Evolutionary conservation across 2,797 vertebrate species (phyloP).

Genomic region (Pristis pectinata): DNA sequence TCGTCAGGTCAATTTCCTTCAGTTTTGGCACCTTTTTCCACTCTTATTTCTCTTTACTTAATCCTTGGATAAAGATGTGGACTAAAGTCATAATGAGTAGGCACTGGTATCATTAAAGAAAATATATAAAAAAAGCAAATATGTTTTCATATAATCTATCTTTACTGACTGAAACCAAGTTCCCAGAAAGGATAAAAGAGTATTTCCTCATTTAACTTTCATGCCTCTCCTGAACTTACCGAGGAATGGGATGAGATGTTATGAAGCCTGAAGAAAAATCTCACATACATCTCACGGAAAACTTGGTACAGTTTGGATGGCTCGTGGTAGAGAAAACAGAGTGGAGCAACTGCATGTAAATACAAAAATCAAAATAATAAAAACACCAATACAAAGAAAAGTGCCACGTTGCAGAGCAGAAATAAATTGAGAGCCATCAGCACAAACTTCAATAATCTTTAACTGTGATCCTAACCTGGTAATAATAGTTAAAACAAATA

Average conservation of each 20-base stretch:
- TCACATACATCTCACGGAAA: conserved; percentile 94
- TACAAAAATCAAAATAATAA: conserved; percentile 41
- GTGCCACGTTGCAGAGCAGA: conserved; percentile 29
- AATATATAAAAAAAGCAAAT: not conserved
- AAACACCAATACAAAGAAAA: conserved; percentile 25
- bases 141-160: not conserved
- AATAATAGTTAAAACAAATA: too few species aligned
- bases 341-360: conserved; percentile 78
- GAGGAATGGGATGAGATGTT: conserved; percentile 92
- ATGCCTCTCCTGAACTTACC: conserved; percentile 61
- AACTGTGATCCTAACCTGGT: not conserved
- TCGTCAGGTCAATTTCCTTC: not conserved
- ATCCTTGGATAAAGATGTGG: not conserved
- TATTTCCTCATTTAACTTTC: not conserved
- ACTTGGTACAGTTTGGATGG: conserved; percentile 89
- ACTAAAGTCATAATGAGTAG: not conserved
- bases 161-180: not conserved
- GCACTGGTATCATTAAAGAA: not conserved
- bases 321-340: conserved; percentile 97
- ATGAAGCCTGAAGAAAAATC: conserved; percentile 96
- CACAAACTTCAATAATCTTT: not conserved
- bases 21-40: not conserved
- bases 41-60: not conserved
- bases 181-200: not conserved
- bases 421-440: conserved; percentile 35